Evolutionary conservation across 2,888 invertebrate genomes (phyloP), one percentile per base, ranked within the genome.

Genomic region (Nomada fabriciana): DNA sequence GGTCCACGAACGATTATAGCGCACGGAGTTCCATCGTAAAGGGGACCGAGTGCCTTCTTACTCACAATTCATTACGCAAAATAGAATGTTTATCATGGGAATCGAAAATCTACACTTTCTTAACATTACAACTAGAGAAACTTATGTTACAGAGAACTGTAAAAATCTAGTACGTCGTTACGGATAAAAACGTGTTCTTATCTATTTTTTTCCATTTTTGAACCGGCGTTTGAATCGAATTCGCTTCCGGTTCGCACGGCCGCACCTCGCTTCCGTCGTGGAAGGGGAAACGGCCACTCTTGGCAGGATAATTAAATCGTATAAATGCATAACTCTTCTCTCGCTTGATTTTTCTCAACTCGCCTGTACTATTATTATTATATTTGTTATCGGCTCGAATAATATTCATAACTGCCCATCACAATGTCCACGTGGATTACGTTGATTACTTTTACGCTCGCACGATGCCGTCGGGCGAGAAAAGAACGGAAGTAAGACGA

Each of bases 41-140:
- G 93, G 93, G 93, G 93, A 94, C 93, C 93, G 93, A 90, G 93
- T 94, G 93, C 91, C 93, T 94, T 94, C 93, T 83, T 57, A n/a
- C 36, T 79, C 80, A 82, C 36, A 59, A 82, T 82, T 87, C 85
- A 86, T 87, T 90, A 86, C 90, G 85, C 85, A 82, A 82, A 81
- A 89, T 87, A 88, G 84, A 88, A 83, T 85, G 86, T 88, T 86
- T 85, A 89, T 78, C 82, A 86, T 88, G 85, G 77, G 83, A 82
- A 86, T 85, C 65, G 42, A 79, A 82, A 89, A 86, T 88, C 90
- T 91, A 92, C 90, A 87, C 86, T 89, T 88, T 88, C 89, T 85
- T 79, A 90, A 87, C 69, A 85, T 88, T 82, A 88, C 86, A 85
- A 79, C 89, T 84, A 85, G 80, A 82, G 79, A 84, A 89, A 89